Conservation (phyloP, 2,113 vertebrate genomes). For the Mugil cephalus region DNA sequence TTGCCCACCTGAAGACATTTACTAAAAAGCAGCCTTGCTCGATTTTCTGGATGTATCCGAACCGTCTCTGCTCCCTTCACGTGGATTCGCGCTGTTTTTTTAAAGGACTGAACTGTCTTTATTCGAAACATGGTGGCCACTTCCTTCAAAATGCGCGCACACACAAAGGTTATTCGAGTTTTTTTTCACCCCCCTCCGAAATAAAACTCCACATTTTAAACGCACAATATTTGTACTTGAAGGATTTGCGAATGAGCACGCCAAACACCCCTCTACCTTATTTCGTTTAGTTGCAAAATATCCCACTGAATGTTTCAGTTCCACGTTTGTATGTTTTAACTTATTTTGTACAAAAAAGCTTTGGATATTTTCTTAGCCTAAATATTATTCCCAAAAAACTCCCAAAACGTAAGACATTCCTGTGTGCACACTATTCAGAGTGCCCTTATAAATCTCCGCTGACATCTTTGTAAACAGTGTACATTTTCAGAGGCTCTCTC, state of each 20-base stretch:
- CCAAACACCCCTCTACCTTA: constrained; percentile 46
- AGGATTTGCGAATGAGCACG: constrained; percentile 70
- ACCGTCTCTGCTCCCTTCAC: constrained; percentile 41
- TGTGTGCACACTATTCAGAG: constrained; percentile 74
- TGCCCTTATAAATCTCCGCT: constrained; percentile 83
- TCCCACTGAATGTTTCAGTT: constrained; percentile 33
- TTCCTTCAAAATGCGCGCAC: constrained; percentile 49
- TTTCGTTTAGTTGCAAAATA: constrained; percentile 35
- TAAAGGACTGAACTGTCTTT: constrained; percentile 49
- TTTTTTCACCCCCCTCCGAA: constrained; percentile 23
- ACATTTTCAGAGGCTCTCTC: constrained; percentile 80
- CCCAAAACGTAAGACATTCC: constrained; percentile 74
- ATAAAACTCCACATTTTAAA: constrained; percentile 53
- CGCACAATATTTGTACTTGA: constrained; percentile 76
- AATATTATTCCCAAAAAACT: constrained; percentile 65
- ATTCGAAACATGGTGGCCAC: constrained; percentile 36
- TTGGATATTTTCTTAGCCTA: constrained; percentile 49
- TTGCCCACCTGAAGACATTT: constrained; percentile 77
- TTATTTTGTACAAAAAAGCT: constrained; percentile 80
- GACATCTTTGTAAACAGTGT: constrained; percentile 85
- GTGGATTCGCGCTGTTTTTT: constrained; percentile 59
- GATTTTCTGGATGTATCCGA: constrained; percentile 55
- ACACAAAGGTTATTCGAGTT: constrained; percentile 27
- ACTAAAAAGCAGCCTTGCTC: constrained; percentile 42
- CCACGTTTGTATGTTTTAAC: constrained; percentile 73